These are phyloP conservation scores for Tetheella fluctuosa DNA, from an alignment of 2,888 invertebrate genomes.

Conservation along the genomic window DNA sequence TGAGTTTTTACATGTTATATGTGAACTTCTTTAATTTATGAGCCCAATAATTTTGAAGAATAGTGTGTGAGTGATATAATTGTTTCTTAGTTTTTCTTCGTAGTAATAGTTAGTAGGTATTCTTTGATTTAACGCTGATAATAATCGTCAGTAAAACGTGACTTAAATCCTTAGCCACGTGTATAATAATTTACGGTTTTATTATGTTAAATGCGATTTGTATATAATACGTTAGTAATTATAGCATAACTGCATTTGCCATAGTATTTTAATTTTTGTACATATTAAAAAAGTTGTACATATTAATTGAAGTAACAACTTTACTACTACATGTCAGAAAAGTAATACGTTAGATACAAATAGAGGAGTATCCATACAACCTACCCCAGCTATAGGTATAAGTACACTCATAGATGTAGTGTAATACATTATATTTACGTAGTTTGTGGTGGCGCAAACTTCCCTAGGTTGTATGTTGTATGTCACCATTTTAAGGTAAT, in stretches of 20 bases:
- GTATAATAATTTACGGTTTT: neutral
- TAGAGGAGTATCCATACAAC: too few relatives aligned
- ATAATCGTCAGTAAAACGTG: neutral
- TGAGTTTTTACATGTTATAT: neutral
- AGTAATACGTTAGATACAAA: too few relatives aligned
- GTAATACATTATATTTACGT: neutral
- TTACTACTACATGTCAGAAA: too few relatives aligned
- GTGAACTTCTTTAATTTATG: neutral
- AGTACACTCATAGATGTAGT: neutral
- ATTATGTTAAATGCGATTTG: neutral
- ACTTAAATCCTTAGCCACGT: neutral
- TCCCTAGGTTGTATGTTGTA: neutral
- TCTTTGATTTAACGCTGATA: neutral
- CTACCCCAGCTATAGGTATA: too few relatives aligned
- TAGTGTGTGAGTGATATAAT: neutral
- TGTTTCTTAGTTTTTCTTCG: too few relatives aligned
- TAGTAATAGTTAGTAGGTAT: too few relatives aligned
- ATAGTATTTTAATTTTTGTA: too few relatives aligned
- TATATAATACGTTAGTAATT: neutral
- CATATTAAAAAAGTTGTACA: too few relatives aligned
- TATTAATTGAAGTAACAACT: too few relatives aligned
- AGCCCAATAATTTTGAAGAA: neutral
- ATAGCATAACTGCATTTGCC: neutral
- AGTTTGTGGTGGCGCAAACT: neutral
- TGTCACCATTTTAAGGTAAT: too few relatives aligned